These are phyloP conservation scores for Onychorhynchus coronatus DNA, from an alignment of 2,113 vertebrate species.

Conservation along the genomic window DNA sequence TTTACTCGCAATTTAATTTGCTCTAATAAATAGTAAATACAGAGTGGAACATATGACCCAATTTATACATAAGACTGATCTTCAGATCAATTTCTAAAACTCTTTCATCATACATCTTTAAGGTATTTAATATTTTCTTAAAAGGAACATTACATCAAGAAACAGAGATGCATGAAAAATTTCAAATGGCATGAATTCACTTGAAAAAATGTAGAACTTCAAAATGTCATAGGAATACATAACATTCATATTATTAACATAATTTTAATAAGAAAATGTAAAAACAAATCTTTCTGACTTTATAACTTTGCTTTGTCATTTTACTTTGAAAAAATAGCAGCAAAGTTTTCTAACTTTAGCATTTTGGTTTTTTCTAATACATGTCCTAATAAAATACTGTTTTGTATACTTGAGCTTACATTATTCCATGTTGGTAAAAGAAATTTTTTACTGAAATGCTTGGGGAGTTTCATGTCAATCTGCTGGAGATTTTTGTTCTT, in stretches of 20 bases:
- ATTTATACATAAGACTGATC: background rate
- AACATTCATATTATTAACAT: no score
- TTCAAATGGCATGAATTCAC: background rate
- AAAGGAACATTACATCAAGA: background rate
- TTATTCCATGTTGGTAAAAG: background rate
- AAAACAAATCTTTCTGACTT: background rate
- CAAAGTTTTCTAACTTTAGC: background rate
- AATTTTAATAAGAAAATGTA: background rate
- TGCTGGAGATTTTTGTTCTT: background rate
- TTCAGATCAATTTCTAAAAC: background rate
- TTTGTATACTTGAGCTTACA: background rate
- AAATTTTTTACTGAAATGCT: background rate
- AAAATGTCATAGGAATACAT: background rate
- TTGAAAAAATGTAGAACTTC: background rate
- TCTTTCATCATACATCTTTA: background rate
- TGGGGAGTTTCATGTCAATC: background rate
- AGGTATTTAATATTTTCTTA: background rate
- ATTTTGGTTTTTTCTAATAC: background rate
- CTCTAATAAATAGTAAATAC: background rate
- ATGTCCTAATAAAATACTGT: background rate
- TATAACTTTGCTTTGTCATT: background rate
- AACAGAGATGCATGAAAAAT: background rate
- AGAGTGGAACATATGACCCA: background rate
- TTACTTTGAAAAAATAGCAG: background rate
- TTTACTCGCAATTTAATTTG: background rate